Evolutionary conservation across 2,113 vertebrate species (phyloP).

Genomic region (Psephotus haematonotus): DNA sequence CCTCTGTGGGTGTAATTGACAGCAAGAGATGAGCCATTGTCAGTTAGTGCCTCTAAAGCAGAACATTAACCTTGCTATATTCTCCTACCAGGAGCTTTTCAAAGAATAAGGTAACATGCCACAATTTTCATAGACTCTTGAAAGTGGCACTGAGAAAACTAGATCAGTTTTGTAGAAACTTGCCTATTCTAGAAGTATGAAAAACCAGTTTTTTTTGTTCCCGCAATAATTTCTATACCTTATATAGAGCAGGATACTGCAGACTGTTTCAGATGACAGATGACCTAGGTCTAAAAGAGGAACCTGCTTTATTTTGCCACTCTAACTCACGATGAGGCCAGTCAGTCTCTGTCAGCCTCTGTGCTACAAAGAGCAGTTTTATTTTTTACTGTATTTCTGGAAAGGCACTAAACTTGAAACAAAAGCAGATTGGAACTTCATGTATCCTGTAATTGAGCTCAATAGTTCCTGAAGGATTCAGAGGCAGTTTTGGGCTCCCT

Average conservation of each 20-base stretch:
- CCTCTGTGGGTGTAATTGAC: neutral
- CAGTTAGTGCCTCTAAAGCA: neutral
- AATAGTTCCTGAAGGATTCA: neutral
- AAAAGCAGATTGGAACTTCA: neutral
- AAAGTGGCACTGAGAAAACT: neutral
- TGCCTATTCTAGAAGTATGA: neutral
- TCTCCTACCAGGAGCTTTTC: neutral
- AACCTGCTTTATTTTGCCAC: neutral
- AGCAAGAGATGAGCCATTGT: neutral
- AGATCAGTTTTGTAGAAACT: neutral
- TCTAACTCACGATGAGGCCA: neutral
- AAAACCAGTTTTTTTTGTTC: neutral
- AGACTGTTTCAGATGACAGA: neutral
- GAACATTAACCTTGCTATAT: neutral
- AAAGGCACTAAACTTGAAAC: neutral
- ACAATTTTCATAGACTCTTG: neutral
- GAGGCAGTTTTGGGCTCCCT: neutral
- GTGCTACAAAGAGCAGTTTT: neutral
- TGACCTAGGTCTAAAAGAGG: neutral
- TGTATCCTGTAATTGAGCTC: neutral
- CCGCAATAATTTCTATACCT: neutral
- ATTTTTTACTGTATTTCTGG: neutral
- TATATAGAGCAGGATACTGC: neutral
- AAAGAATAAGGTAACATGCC: neutral
- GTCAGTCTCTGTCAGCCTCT: neutral